Conservation (phyloP, 2,113 vertebrate genomes). For the Salvelinus fontinalis region DNA sequence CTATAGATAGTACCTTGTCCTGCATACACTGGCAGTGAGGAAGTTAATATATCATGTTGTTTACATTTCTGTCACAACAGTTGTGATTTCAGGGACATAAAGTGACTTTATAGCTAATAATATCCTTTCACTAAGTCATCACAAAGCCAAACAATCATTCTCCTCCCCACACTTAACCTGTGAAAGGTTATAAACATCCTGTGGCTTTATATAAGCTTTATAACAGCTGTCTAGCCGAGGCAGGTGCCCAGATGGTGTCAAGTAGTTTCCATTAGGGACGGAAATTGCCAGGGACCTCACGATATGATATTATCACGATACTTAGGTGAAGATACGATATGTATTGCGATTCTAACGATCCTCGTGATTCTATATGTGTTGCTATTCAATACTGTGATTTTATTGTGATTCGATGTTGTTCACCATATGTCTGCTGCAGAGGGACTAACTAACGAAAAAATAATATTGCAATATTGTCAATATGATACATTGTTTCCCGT, state of each 20-base stretch:
- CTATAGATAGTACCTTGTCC: no score
- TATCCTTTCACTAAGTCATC: conserved; percentile 9
- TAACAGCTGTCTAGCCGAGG: not conserved
- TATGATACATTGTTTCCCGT: no score
- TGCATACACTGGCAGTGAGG: not conserved
- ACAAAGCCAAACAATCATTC: conserved; percentile 3
- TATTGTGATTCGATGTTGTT: no score
- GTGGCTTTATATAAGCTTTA: not conserved
- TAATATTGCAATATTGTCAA: no score
- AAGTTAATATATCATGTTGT: conserved; percentile 1
- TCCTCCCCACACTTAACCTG: conserved; percentile 10
- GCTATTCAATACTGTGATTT: no score
- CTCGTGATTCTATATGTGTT: no score
- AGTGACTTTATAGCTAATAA: not conserved
- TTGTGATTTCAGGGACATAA: conserved; percentile 18
- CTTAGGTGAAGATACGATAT: no score
- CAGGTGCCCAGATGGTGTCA: not conserved
- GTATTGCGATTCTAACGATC: no score
- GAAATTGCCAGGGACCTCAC: no score
- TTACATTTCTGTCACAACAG: conserved; percentile 15
- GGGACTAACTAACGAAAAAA: no score
- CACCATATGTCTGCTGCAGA: no score
- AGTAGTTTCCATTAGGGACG: not conserved
- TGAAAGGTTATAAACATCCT: conserved; percentile 11
- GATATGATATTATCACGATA: no score